Percentiles rank a stretch among this genome's conserved stretches.
Conservation (phyloP, 2,113 vertebrate species). For the Nycticorax nycticorax region DNA sequence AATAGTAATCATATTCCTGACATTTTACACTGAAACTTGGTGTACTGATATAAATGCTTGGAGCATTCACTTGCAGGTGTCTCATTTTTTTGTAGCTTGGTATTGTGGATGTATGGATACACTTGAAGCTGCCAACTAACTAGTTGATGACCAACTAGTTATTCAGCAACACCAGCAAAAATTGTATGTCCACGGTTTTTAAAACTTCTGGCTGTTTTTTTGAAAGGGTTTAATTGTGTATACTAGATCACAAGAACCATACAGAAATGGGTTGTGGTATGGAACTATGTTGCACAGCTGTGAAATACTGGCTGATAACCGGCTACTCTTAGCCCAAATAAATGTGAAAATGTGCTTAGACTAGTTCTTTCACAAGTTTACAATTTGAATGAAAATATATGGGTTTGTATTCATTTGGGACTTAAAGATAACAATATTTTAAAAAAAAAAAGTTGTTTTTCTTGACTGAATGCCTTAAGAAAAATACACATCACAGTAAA, state of each 20-base stretch:
- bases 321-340: not conserved
- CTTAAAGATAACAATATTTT: conserved; percentile 4
- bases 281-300: not conserved
- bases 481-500: not conserved
- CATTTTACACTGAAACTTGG: not conserved
- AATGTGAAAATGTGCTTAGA: conserved; percentile 38
- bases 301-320: not conserved
- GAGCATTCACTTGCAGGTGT: not conserved
- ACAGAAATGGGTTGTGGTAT: not conserved
- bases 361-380: not conserved
- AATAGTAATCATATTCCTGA: not conserved
- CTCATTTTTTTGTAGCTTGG: not conserved
- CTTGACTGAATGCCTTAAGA: not conserved
- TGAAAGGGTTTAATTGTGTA: not conserved
- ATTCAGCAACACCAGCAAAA: not conserved
- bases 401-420: conserved; percentile 25
- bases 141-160: not conserved
- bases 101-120: not conserved
- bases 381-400: not conserved
- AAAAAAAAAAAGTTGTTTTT: not conserved
- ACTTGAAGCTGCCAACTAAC: not conserved
- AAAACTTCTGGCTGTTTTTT: not conserved
- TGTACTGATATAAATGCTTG: not conserved
- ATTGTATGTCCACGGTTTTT: not conserved
- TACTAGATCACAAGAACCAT: not conserved